These are phyloP conservation scores for Diloba caeruleocephala DNA, from an alignment of 2,888 invertebrate genomes.

Conservation along the genomic window DNA sequence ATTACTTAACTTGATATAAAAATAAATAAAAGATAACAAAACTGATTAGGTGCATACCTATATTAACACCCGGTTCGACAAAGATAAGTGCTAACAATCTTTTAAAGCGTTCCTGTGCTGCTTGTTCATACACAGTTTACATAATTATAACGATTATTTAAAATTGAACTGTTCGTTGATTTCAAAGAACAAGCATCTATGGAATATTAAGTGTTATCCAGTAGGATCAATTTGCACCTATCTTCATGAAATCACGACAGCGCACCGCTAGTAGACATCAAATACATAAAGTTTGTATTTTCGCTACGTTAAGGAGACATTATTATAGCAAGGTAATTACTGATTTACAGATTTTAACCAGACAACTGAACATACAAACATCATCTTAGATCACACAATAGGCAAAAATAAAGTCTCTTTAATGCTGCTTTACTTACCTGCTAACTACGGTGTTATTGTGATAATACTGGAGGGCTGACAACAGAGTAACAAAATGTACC, in stretches of 20 bases:
- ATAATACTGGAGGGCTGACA: slow-evolving; percentile 33
- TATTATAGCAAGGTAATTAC: neutral
- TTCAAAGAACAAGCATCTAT: too few species aligned
- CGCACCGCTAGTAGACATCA: slow-evolving; percentile 10
- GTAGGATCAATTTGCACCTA: slow-evolving; percentile 19
- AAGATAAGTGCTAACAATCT: slow-evolving; percentile 20
- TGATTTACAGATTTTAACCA: neutral
- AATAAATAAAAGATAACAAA: slow-evolving; percentile 67
- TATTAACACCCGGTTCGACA: slow-evolving; percentile 15
- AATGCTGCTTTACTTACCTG: slow-evolving; percentile 19
- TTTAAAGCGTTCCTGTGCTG: neutral
- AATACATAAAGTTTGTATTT: slow-evolving; percentile 14
- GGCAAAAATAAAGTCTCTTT: slow-evolving; percentile 36
- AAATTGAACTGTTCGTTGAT: too few species aligned
- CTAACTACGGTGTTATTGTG: slow-evolving; percentile 34
- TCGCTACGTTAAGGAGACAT: slow-evolving; percentile 1
- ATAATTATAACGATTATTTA: too few species aligned
- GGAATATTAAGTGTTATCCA: too few species aligned
- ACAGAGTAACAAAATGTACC: too few species aligned
- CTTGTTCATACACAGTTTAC: too few species aligned
- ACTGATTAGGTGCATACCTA: slow-evolving; percentile 24
- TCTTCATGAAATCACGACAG: slow-evolving; percentile 17
- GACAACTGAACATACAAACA: slow-evolving; percentile 22
- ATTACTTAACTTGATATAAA: slow-evolving; percentile 53
- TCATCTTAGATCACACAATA: slow-evolving; percentile 16